Conservation (phyloP, 2,797 vertebrate genomes). For the Bradypus variegatus region DNA sequence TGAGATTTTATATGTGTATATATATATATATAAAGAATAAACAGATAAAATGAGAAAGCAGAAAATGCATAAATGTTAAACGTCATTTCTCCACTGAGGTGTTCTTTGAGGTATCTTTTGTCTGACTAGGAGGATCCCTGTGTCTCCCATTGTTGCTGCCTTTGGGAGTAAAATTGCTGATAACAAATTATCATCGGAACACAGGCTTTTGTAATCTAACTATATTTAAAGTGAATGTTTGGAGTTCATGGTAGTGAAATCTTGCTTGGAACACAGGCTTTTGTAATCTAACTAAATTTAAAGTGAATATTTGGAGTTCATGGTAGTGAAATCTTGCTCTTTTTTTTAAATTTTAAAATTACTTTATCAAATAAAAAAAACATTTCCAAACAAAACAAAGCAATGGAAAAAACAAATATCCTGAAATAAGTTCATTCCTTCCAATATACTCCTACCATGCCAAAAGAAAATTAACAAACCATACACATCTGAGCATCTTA, state of each 20-base stretch:
- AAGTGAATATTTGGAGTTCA: neutral
- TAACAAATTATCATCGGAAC: neutral
- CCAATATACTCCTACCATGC: no score
- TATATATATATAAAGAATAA: neutral
- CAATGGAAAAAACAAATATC: no score
- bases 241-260: neutral
- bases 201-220: neutral
- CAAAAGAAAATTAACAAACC: no score
- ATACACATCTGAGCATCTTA: no score
- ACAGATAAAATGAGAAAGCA: neutral
- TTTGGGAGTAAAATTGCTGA: constrained; percentile 19
- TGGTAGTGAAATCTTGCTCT: neutral
- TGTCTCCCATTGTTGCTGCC: neutral
- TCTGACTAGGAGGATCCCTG: neutral
- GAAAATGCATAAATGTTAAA: constrained; percentile 2
- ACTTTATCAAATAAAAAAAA: no score
- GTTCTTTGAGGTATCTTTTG: neutral
- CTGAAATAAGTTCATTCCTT: no score
- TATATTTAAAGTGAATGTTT: constrained; percentile 8
- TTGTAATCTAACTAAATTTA: constrained; percentile 7
- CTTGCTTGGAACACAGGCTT: neutral
- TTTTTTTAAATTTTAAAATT: no score
- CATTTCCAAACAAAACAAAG: no score
- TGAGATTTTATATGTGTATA: no score
- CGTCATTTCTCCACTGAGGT: neutral